These are phyloP conservation scores for Frankliniella intonsa DNA, from an alignment of 2,888 invertebrate genomes.

Conservation along the genomic window DNA sequence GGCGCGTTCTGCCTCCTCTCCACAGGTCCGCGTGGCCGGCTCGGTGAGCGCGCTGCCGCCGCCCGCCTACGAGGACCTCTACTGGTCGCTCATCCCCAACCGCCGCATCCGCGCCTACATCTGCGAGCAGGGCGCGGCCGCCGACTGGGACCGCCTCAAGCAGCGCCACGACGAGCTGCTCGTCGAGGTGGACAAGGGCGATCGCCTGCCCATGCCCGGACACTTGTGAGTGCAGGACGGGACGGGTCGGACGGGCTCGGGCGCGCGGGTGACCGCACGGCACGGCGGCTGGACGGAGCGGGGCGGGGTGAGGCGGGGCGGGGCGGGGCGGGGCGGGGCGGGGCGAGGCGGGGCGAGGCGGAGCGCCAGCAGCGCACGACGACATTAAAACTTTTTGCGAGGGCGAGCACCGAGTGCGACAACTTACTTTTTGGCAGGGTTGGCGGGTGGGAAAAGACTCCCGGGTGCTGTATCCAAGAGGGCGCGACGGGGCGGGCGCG, in stretches of 20 bases:
- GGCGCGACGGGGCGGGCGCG: too few relatives aligned
- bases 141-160: conserved; percentile 15
- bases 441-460: too few relatives aligned
- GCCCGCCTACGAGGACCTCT: conserved; percentile 6
- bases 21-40: neutral
- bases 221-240: neutral
- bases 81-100: conserved; percentile 16
- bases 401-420: too few relatives aligned
- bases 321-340: neutral
- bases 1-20: neutral
- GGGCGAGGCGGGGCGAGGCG: neutral
- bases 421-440: too few relatives aligned
- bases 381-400: too few relatives aligned
- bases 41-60: neutral
- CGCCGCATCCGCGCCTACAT: conserved; percentile 20
- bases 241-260: neutral
- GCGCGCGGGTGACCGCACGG: neutral
- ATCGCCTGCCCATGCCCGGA: conserved; percentile 6
- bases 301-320: neutral
- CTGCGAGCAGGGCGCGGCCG: conserved; percentile 10
- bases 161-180: conserved; percentile 15
- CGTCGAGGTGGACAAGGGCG: neutral
- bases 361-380: neutral
- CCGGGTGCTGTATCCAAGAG: too few relatives aligned
- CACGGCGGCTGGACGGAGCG: neutral